Conservation (phyloP, 2,888 invertebrate species). For the Aromia moschata region DNA sequence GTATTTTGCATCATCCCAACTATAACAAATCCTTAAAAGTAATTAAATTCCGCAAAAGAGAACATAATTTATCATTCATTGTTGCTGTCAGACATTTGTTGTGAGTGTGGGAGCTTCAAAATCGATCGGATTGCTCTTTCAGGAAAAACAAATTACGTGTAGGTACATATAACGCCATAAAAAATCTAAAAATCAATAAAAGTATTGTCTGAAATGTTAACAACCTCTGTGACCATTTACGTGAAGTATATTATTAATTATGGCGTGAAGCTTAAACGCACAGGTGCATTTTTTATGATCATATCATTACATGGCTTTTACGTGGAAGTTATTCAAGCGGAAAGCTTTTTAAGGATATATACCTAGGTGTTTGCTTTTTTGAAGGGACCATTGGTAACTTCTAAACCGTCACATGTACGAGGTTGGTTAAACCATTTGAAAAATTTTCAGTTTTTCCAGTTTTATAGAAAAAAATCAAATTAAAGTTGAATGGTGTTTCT, state of each 20-base stretch:
- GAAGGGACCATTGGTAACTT: too few species aligned
- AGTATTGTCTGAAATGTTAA: constrained; percentile 9
- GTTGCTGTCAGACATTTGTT: constrained; percentile 32
- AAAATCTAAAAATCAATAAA: constrained; percentile 30
- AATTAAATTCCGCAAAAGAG: constrained; percentile 7
- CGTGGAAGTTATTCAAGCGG: too few species aligned
- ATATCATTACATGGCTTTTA: too few species aligned
- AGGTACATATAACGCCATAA: constrained; percentile 26
- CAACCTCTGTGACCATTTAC: background rate
- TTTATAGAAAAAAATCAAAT: too few species aligned
- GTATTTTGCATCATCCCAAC: background rate
- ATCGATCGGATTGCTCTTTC: constrained; percentile 40
- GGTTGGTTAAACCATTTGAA: too few species aligned
- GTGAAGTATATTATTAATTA: background rate
- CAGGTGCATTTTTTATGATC: too few species aligned
- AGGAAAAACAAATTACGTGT: constrained; percentile 37
- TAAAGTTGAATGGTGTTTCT: too few species aligned
- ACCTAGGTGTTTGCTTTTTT: too few species aligned
- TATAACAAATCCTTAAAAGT: constrained; percentile 1
- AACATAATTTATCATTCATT: constrained; percentile 8
- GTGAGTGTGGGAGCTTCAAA: constrained; percentile 36
- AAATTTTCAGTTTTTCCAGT: too few species aligned
- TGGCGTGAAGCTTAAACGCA: background rate
- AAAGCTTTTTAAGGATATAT: too few species aligned
- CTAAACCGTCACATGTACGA: too few species aligned